Percentiles rank a stretch among this genome's conserved stretches.
phyloP scores from a whole-genome alignment of 1,140 invertebrate genomes.

The Plodia interpunctella region DNA sequence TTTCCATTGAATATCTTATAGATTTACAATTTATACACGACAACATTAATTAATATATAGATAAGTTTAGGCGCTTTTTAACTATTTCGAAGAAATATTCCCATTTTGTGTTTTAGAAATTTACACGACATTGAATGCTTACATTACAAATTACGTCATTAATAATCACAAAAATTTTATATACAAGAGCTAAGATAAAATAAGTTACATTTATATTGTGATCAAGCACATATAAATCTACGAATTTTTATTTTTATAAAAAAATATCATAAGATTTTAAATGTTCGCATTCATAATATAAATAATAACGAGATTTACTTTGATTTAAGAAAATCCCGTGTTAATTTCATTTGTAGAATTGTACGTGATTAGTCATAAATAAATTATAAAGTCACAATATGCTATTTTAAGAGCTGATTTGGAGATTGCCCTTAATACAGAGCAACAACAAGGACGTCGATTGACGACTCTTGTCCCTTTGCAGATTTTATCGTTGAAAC shows the following conservation, averaged over 20 bases:
- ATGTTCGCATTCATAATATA: not conserved
- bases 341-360: too few species aligned
- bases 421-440: too few species aligned
- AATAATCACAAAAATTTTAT: not conserved
- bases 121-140: not conserved
- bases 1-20: not conserved
- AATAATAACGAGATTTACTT: not conserved
- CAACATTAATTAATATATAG: too few species aligned
- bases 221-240: not conserved
- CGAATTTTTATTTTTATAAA: too few species aligned
- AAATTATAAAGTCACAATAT: too few species aligned
- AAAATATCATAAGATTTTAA: too few species aligned
- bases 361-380: too few species aligned
- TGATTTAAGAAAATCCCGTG: too few species aligned
- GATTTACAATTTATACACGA: too few species aligned
- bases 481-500: not conserved
- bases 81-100: too few species aligned
- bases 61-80: too few species aligned
- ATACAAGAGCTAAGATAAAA: not conserved
- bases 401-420: too few species aligned
- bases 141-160: not conserved
- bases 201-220: slow-evolving; percentile 2
- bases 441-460: not conserved
- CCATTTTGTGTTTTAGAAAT: not conserved
- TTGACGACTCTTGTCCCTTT: not conserved